A percentile compares a stretch with the other conserved stretches of the same genome.
Conservation (phyloP, 2,113 vertebrate genomes). For the Turnix velox region DNA sequence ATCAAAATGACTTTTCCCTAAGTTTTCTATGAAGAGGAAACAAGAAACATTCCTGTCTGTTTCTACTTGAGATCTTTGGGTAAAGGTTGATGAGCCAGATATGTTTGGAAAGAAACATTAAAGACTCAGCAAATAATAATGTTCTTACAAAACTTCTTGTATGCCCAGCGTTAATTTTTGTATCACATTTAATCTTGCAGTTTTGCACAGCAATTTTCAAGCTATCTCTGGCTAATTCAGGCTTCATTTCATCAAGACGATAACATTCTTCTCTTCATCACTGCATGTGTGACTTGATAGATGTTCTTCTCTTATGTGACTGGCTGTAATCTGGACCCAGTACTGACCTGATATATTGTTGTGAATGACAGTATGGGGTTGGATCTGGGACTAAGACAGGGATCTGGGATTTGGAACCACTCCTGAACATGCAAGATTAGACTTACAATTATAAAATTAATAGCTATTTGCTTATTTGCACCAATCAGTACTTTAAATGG, state of each 20-base stretch:
- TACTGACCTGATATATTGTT: neutral
- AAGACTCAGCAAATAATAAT: neutral
- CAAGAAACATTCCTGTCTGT: neutral
- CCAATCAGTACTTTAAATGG: neutral
- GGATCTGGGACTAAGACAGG: neutral
- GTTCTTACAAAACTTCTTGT: neutral
- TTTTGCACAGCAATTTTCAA: neutral
- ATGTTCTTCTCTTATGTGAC: neutral
- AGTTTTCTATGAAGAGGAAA: neutral
- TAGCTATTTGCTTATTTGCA: neutral
- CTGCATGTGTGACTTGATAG: neutral
- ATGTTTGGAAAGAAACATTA: neutral
- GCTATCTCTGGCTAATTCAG: neutral
- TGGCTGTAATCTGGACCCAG: neutral
- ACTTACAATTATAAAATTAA: neutral
- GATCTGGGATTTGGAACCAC: neutral
- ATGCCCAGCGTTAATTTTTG: neutral
- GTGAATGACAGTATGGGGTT: neutral
- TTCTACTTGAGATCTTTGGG: neutral
- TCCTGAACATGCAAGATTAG: neutral
- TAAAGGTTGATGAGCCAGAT: neutral
- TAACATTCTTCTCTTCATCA: neutral
- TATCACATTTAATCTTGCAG: neutral
- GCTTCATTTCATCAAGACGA: neutral
- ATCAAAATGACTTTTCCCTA: neutral